Percentiles rank a stretch among this genome's conserved stretches.
These are phyloP conservation scores for Micrasema longulum DNA, from an alignment of 1,140 invertebrate species.

Conservation along the genomic window DNA sequence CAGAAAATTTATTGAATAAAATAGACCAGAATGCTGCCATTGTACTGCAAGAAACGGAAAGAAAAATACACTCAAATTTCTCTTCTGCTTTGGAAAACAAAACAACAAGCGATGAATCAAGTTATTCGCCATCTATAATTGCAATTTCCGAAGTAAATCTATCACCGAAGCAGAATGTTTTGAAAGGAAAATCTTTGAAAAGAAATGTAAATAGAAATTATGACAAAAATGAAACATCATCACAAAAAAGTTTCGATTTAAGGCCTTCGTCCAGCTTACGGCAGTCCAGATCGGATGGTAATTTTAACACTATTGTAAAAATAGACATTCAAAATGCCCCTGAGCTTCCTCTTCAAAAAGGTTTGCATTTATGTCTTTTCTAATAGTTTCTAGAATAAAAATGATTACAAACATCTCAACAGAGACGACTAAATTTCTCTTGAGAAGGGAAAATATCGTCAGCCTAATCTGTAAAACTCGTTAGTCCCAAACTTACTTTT, in stretches of 20 bases:
- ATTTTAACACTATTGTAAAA: conserved; percentile 22
- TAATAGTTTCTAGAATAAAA: no score
- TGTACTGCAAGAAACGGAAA: conserved; percentile 64
- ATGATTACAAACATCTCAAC: no score
- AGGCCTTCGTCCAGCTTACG: conserved; percentile 4
- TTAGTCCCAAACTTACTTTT: no score
- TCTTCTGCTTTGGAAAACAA: not conserved
- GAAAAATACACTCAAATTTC: conserved; percentile 29
- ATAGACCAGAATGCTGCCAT: conserved; percentile 87
- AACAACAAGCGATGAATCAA: not conserved
- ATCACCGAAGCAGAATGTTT: not conserved
- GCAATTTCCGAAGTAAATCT: not conserved
- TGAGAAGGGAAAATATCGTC: no score
- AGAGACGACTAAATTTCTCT: no score
- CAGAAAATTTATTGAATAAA: conserved; percentile 86
- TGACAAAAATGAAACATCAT: not conserved
- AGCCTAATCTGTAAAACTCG: no score
- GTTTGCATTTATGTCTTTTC: not conserved
- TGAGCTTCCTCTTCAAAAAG: not conserved
- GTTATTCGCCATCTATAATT: conserved; percentile 13
- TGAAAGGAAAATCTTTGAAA: conserved; percentile 35
- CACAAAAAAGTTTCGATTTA: conserved; percentile 6
- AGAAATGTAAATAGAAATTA: conserved; percentile 6
- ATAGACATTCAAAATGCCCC: not conserved
- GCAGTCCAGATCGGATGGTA: conserved; percentile 13